Conservation (phyloP, 1,140 invertebrate species). For the Colletes latitarsis region DNA sequence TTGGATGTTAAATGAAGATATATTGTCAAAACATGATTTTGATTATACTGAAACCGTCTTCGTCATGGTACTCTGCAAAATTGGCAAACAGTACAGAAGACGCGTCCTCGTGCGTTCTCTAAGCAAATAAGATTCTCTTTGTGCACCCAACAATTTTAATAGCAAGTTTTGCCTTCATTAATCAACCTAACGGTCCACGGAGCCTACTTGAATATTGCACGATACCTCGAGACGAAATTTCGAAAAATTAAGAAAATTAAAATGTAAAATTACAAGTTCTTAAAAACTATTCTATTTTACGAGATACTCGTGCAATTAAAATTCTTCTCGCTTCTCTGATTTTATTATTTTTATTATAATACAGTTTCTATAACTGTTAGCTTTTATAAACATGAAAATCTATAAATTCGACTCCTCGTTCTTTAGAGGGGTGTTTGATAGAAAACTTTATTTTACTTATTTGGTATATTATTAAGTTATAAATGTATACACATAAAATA, state of each 20-base stretch:
- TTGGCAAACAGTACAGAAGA: slow-evolving; percentile 33
- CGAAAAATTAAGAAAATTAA: background rate
- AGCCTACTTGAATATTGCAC: background rate
- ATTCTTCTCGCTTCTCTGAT: too few species aligned
- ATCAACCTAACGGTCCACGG: background rate
- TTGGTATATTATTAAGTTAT: too few species aligned
- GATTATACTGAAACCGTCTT: slow-evolving; percentile 3
- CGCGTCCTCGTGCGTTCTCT: background rate
- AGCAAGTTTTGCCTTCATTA: slow-evolving; percentile 6
- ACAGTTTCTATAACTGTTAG: too few species aligned
- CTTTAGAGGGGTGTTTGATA: too few species aligned
- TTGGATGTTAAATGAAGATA: slow-evolving; percentile 7
- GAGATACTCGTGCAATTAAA: too few species aligned
- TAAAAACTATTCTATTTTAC: too few species aligned
- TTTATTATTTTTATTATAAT: too few species aligned
- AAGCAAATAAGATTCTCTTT: slow-evolving; percentile 19
- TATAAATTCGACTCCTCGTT: too few species aligned
- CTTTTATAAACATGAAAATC: too few species aligned
- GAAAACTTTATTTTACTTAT: too few species aligned
- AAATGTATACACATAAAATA: too few species aligned
- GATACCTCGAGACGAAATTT: background rate
- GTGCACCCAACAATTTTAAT: background rate
- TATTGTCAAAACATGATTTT: slow-evolving; percentile 2
- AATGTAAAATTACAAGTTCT: background rate
- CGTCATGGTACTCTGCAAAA: slow-evolving; percentile 25